Evolutionary conservation across 1,140 invertebrate species (phyloP).

Genomic region (Drosophila ironensis): DNA sequence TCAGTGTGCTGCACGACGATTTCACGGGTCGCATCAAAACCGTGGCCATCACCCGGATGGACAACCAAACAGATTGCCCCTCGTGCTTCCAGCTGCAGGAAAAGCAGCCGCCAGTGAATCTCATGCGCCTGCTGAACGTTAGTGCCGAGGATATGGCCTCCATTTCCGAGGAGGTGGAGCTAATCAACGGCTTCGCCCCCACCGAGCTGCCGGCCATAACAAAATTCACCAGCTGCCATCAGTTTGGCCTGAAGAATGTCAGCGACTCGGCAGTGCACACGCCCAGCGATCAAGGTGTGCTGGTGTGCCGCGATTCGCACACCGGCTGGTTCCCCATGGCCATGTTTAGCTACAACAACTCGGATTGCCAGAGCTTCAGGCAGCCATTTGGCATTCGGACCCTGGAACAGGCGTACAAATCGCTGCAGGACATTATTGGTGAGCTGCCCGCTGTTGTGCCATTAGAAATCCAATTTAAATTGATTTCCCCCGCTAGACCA

Average conservation of each 20-base stretch:
- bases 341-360: slow-evolving; percentile 69
- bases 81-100: slow-evolving; percentile 68
- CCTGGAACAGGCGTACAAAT: slow-evolving; percentile 55
- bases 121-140: slow-evolving; percentile 57
- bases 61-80: slow-evolving; percentile 31
- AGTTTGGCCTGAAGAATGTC: slow-evolving; percentile 59
- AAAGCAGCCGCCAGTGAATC: slow-evolving; percentile 44
- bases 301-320: slow-evolving; percentile 62
- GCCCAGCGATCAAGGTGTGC: slow-evolving; percentile 72
- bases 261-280: slow-evolving; percentile 7
- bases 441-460: neutral
- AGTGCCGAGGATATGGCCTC: slow-evolving; percentile 71
- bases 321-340: slow-evolving; percentile 73
- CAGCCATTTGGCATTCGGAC: slow-evolving; percentile 54
- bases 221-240: slow-evolving; percentile 67
- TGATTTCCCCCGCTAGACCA: slow-evolving; percentile 33
- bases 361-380: slow-evolving; percentile 71
- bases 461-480: slow-evolving; percentile 1
- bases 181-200: slow-evolving; percentile 31
- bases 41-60: slow-evolving; percentile 29
- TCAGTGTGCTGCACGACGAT: slow-evolving; percentile 73
- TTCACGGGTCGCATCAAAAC: slow-evolving; percentile 64
- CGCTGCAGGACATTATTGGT: slow-evolving; percentile 66
- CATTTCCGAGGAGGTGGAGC: slow-evolving; percentile 69
- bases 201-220: slow-evolving; percentile 47